A percentile compares a stretch with the other conserved stretches of the same genome.
These are phyloP conservation scores for Neosalanx taihuensis DNA, from an alignment of 2,797 vertebrate genomes.

Conservation along the genomic window DNA sequence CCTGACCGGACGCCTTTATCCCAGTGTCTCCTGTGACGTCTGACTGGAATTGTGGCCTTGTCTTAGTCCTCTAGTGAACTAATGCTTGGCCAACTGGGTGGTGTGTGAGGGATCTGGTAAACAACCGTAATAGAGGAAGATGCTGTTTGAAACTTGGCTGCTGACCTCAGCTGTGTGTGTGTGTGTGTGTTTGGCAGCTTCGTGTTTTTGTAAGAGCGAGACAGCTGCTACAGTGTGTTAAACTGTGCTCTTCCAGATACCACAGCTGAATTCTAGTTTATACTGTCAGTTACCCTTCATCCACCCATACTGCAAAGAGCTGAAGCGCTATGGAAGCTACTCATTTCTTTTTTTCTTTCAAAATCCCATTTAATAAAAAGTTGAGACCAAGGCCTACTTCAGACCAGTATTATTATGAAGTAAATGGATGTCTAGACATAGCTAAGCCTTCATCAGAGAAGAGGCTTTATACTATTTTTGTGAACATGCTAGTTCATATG, in stretches of 20 bases:
- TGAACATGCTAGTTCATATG: not conserved
- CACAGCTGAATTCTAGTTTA: not conserved
- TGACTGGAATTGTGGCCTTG: not conserved
- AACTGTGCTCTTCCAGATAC: not conserved
- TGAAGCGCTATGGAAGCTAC: not conserved
- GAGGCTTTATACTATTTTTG: not conserved
- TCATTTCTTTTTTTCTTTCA: too few relatives aligned
- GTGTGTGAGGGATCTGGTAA: too few relatives aligned
- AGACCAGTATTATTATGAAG: not conserved
- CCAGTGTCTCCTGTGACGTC: not conserved
- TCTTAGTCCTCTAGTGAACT: not conserved
- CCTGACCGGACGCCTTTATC: not conserved
- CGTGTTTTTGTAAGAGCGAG: not conserved
- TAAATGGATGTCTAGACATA: not conserved
- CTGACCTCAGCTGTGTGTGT: slow-evolving; percentile 28
- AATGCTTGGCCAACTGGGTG: not conserved
- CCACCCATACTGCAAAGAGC: not conserved
- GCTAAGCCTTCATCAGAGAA: not conserved
- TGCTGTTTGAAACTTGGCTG: slow-evolving; percentile 15
- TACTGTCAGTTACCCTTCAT: too few relatives aligned
- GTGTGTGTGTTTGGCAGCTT: not conserved
- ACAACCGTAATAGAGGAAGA: not conserved
- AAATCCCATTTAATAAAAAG: not conserved
- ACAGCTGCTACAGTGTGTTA: slow-evolving; percentile 1
- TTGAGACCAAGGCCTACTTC: not conserved